Evolutionary conservation across 2,888 invertebrate genomes (phyloP), one percentile per base, ranked within the genome.

Genomic region (Agrotis ipsilon): DNA sequence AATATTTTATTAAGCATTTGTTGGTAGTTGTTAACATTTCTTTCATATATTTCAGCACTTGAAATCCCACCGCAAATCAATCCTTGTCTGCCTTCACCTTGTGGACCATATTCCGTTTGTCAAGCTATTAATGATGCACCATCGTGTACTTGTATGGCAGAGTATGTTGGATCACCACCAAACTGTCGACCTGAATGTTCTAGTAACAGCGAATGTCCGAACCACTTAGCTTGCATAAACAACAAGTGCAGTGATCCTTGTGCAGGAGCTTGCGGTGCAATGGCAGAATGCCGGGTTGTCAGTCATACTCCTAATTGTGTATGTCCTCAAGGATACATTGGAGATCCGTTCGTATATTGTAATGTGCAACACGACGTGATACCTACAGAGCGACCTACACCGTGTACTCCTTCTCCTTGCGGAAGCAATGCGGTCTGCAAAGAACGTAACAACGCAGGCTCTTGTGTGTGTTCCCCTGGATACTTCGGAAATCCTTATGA

Each of bases 231-330:
- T 19, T 98, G 98, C 87, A 97, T 97, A 49, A 97, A 97, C 87
- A 97, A 96, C 84, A 98, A 97, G 94, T 98, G 98, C 88, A 94
- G 93, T 72, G 97, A 98, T 90, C 98, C 98, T 21, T 98, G 98
- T 89, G 94, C 96, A 3, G 97, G 97, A 72, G 97, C 97, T 21
- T 98, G 98, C 88, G 98, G 98, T 5, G 87, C 93, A 0, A 97
- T 97, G 88, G 97, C 98, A 16, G 96, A 97, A 87, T 98, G 98
- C 88, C 96, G 97, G 45, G 98, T 98, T 3, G 97, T 97, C 49
- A 98, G 97, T 89, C 98, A 98, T 86, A 97, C 97, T 27, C 97
- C 98, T 2, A 97, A 97, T 86, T 98, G 97, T 86, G 93, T 97
- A 14, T 98, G 98, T 86, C 92, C 96, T 4, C 90, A 94, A 59